Percentiles rank a stretch among this genome's conserved stretches.
phyloP scores from a whole-genome alignment of 2,797 vertebrate species.

The Myripristis jacobus region DNA sequence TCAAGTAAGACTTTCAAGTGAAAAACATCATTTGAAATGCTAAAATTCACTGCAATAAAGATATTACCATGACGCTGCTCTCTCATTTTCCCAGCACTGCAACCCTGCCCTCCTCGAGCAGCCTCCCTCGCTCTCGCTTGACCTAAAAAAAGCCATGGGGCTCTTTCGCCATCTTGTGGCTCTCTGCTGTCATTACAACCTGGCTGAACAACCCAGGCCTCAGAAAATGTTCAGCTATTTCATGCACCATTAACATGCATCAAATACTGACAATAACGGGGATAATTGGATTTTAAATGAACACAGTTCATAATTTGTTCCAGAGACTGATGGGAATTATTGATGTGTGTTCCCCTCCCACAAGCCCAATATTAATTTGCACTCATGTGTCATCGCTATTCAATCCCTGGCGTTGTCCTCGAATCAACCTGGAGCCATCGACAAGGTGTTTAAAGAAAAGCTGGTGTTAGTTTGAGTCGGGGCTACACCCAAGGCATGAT shows the following conservation, averaged over 20 bases:
- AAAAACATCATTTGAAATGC: conserved; percentile 15
- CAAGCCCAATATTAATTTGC: conserved; percentile 15
- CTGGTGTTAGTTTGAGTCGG: neutral
- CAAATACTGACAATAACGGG: conserved; percentile 70
- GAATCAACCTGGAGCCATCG: conserved; percentile 5
- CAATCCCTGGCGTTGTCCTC: conserved; percentile 28
- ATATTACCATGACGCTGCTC: conserved; percentile 10
- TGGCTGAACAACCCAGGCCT: neutral
- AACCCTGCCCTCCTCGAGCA: neutral
- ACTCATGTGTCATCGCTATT: conserved; percentile 9
- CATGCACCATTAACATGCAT: conserved; percentile 75
- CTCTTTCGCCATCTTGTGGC: conserved; percentile 68
- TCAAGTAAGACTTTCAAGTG: neutral
- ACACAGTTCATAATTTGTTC: conserved; percentile 69
- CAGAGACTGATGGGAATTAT: conserved; percentile 71
- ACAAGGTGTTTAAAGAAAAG: conserved; percentile 6
- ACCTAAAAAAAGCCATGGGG: neutral
- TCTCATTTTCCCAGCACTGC: neutral
- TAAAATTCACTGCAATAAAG: conserved; percentile 17
- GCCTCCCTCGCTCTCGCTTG: no score
- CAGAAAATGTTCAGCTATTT: conserved; percentile 59
- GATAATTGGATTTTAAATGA: conserved; percentile 81
- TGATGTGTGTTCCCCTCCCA: conserved; percentile 49
- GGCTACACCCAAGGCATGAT: no score
- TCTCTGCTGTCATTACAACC: neutral